A percentile compares a stretch with the other conserved stretches of the same genome.
Evolutionary conservation across 2,797 vertebrate species (phyloP).

Genomic region (Erethizon dorsatum): DNA sequence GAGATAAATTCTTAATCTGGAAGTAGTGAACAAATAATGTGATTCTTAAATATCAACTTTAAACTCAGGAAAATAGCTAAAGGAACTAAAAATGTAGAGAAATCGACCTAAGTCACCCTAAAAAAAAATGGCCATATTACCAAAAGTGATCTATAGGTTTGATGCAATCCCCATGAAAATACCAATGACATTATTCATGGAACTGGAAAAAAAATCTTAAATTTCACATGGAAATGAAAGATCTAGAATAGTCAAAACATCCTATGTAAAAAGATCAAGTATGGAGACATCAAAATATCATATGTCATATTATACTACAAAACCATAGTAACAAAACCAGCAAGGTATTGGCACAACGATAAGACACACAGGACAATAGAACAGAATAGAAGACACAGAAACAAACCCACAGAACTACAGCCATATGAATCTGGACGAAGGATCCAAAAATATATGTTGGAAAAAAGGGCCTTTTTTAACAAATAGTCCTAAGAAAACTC

Average conservation of each 20-base stretch:
- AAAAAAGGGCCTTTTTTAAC: background rate
- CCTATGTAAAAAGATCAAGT: background rate
- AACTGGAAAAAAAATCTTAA: background rate
- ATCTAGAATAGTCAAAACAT: background rate
- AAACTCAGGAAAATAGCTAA: background rate
- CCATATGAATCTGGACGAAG: background rate
- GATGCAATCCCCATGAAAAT: background rate
- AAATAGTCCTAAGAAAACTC: background rate
- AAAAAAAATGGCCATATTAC: too few species aligned
- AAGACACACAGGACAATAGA: background rate
- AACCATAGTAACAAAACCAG: background rate
- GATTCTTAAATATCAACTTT: constrained; percentile 13
- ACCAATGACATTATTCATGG: background rate
- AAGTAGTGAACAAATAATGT: background rate
- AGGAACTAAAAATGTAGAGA: constrained; percentile 11
- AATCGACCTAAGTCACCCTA: background rate
- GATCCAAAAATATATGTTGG: background rate
- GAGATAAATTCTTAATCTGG: background rate
- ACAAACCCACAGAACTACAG: background rate
- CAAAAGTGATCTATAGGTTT: background rate
- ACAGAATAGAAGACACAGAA: background rate
- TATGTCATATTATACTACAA: background rate
- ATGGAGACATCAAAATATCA: background rate
- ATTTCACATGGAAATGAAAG: background rate
- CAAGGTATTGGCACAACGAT: background rate